A percentile compares a stretch with the other conserved stretches of the same genome.
phyloP scores from a whole-genome alignment of 2,113 vertebrate species.

The Tretioscincus oriximinensis region DNA sequence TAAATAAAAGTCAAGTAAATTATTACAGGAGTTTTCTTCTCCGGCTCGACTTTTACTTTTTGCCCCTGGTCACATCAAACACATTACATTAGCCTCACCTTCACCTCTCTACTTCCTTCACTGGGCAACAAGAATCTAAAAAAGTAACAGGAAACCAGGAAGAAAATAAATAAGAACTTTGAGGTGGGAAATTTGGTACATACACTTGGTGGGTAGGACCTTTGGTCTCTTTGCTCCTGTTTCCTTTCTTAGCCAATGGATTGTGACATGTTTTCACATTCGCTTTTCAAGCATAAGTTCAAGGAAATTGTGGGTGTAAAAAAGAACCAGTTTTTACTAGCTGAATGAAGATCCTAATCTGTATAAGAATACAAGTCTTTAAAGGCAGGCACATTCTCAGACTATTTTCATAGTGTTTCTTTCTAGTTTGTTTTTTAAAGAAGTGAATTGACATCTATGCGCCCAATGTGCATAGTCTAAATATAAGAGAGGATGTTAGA shows the following conservation, averaged over 20 bases:
- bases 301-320: not conserved
- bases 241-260: not conserved
- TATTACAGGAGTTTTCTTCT: not conserved
- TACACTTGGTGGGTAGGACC: not conserved
- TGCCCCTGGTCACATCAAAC: not conserved
- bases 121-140: not conserved
- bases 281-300: not conserved
- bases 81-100: not conserved
- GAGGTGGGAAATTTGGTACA: not conserved
- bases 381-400: no score
- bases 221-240: not conserved
- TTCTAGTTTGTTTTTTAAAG: no score
- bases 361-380: no score
- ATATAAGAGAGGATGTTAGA: no score
- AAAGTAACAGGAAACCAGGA: not conserved
- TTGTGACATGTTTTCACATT: not conserved
- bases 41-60: not conserved
- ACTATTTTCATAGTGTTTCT: no score
- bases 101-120: not conserved
- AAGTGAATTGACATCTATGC: not conserved
- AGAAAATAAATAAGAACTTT: not conserved
- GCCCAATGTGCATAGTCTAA: not conserved
- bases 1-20: not conserved
- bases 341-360: not conserved
- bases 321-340: constrained; percentile 3